Base-by-base conservation (phyloP, 2,113 vertebrate species). In the Ammodytes marinus region DNA sequence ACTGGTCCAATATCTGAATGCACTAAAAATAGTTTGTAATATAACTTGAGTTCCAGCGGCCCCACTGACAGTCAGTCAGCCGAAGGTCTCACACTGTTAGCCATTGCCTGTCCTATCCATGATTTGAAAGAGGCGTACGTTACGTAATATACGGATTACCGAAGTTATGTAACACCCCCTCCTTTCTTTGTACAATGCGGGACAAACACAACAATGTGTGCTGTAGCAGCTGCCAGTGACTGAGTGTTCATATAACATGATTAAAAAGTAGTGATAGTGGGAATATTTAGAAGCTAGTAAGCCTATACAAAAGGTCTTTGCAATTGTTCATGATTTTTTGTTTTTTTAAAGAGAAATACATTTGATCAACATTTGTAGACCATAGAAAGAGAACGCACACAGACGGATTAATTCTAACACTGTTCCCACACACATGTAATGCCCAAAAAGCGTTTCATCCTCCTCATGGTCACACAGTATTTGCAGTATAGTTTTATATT, bases 1-100 rank as follows among this genome's bases (percentile, higher is more conserved):
- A 27, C 52, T 61, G 57, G n/a, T 52, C 40, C 8, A 63, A 43
- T 63, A 63, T 74, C 47, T 45, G 40, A 63, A 15, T 19, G 59
- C 13, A 60, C 58, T 40, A 60, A 60, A 39, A 60, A 42, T 60
- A 42, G 14, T 59, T 15, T 59, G 35, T 60, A 10, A 40, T 9
- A 60, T 17, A 60, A 60, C 8, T 40, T 15, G 6, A 40, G 2
- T 60, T 39, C 35, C 13, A 39, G 14, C 6, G 3, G 14, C 40
- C 40, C 42, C 40, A 43, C 58, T 37, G 39, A n/a, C 37, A 60
- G 14, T 42, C 8, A 40, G 42, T 60, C 35, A 15, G 12, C 57
- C 39, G 2, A 6, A 7, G 13, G 35, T 1, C 55, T 59, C 6
- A 40, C 6, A 9, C 3, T 40, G 37, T 39, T 59, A 12, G 57